These are phyloP conservation scores for Otis tarda DNA, from an alignment of 2,113 vertebrate species.

Conservation along the genomic window DNA sequence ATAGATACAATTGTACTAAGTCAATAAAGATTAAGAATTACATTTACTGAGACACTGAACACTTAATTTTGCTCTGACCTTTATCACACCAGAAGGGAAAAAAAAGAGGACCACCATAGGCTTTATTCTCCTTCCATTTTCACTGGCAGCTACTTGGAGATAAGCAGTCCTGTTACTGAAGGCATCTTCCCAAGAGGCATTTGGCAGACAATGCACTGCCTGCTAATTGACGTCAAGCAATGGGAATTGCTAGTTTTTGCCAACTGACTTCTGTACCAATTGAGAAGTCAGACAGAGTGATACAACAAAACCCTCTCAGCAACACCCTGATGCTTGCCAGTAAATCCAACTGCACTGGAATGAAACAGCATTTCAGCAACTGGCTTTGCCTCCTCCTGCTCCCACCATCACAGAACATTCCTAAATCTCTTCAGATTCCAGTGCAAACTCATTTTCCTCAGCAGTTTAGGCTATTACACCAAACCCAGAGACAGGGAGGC, in stretches of 20 bases:
- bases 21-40: neutral
- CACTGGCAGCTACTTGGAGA: neutral
- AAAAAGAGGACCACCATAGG: neutral
- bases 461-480: neutral
- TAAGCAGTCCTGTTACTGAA: neutral
- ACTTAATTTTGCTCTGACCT: neutral
- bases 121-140: neutral
- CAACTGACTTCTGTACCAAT: neutral
- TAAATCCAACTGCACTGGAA: neutral
- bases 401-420: accelerated
- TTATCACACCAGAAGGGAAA: neutral
- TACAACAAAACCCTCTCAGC: neutral
- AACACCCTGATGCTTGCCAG: neutral
- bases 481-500: neutral
- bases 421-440: neutral
- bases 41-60: neutral
- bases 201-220: neutral
- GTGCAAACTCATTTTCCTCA: neutral
- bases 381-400: neutral
- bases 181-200: constrained; percentile 16
- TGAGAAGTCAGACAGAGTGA: neutral
- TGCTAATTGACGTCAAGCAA: neutral
- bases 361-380: neutral
- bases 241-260: neutral
- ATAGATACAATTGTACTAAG: neutral